Evolutionary conservation across 2,113 vertebrate species (phyloP).

Genomic region (Pungitius pungitius): DNA sequence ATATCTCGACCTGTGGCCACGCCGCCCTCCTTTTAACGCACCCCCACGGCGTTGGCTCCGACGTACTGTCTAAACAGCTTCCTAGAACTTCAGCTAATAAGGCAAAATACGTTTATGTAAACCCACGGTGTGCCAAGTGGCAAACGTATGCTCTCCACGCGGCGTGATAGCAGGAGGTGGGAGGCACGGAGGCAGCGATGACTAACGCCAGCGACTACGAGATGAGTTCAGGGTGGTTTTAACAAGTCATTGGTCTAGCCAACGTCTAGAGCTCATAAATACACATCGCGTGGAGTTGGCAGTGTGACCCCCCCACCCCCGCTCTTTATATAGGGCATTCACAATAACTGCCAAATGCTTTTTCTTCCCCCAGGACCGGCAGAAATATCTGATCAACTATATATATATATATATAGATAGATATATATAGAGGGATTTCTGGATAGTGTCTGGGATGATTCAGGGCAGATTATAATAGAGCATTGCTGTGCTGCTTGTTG

Average conservation of each 20-base stretch:
- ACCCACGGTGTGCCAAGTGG: slow-evolving; percentile 17
- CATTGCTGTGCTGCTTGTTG: not conserved
- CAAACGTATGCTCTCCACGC: slow-evolving; percentile 58
- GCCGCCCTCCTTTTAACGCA: not conserved
- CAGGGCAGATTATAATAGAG: not conserved
- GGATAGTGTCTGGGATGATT: not conserved
- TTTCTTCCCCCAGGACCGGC: not conserved
- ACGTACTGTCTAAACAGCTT: slow-evolving; percentile 10
- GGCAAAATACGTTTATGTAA: slow-evolving; percentile 32
- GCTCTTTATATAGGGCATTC: not conserved
- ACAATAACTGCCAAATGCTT: not conserved
- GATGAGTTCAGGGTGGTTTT: slow-evolving; percentile 45
- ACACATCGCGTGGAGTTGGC: slow-evolving; percentile 26
- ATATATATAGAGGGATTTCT: not conserved
- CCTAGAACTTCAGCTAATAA: slow-evolving; percentile 25
- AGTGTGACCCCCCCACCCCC: not conserved
- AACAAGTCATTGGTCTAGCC: slow-evolving; percentile 52
- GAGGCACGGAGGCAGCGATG: slow-evolving; percentile 51
- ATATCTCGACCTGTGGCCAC: slow-evolving; percentile 9
- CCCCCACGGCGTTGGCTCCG: slow-evolving; percentile 10
- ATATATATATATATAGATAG: not conserved
- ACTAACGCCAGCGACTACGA: slow-evolving; percentile 67
- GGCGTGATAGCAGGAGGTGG: slow-evolving; percentile 53
- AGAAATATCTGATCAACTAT: not conserved
- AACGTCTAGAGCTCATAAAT: slow-evolving; percentile 55